These are phyloP conservation scores for Thymelicus sylvestris DNA, from an alignment of 2,888 invertebrate genomes.

Conservation along the genomic window DNA sequence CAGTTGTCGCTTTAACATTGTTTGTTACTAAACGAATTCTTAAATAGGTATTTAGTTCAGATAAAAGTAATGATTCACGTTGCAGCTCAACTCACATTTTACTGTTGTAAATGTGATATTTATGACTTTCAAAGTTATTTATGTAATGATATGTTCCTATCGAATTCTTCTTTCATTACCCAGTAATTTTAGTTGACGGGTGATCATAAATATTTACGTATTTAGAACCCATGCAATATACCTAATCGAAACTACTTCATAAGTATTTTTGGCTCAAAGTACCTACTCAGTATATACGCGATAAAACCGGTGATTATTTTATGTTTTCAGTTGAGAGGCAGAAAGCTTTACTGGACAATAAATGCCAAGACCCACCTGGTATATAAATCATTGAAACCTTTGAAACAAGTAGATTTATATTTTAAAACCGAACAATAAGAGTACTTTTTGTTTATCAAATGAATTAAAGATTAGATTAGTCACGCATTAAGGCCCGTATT, in stretches of 20 bases:
- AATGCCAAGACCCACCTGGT: conserved; percentile 12
- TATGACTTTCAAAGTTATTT: too few relatives aligned
- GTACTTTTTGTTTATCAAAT: background rate
- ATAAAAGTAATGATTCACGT: too few relatives aligned
- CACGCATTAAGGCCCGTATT: too few relatives aligned
- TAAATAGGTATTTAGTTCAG: too few relatives aligned
- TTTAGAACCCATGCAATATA: background rate
- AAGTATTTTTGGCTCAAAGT: background rate
- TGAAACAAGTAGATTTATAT: background rate
- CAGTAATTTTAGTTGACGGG: too few relatives aligned
- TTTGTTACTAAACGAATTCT: too few relatives aligned
- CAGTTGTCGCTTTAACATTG: too few relatives aligned
- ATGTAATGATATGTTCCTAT: too few relatives aligned
- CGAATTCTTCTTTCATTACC: too few relatives aligned
- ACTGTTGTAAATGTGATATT: too few relatives aligned
- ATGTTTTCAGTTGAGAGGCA: conserved; percentile 2
- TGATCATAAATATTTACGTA: too few relatives aligned
- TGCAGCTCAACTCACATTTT: too few relatives aligned
- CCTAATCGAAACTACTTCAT: background rate
- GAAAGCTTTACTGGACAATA: conserved; percentile 12
- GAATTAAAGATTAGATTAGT: background rate
- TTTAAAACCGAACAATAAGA: background rate
- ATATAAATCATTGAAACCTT: conserved; percentile 1
- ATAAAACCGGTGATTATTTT: conserved; percentile 9
- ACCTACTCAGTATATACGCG: background rate